Conservation (phyloP, 2,113 vertebrate species). For the Physeter macrocephalus region DNA sequence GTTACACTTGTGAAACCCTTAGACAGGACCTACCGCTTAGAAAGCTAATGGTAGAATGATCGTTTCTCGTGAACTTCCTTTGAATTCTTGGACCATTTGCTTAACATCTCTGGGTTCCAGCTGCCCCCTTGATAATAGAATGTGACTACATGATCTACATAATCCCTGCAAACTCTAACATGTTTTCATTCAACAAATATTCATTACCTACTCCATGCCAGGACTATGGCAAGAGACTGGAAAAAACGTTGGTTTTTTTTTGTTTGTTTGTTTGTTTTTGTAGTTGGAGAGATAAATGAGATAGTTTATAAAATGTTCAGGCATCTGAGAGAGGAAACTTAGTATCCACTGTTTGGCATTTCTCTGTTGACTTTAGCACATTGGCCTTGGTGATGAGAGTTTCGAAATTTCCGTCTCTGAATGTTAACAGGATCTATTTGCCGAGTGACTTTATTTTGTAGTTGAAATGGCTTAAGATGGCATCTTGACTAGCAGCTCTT, state of each 20-base stretch:
- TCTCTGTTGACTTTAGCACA: conserved; percentile 23
- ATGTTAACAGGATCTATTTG: background rate
- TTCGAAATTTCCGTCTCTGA: background rate
- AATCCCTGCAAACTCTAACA: background rate
- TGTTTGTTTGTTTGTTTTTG: no score
- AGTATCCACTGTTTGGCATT: background rate
- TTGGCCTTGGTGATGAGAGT: background rate
- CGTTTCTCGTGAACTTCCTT: background rate
- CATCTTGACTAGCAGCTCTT: background rate
- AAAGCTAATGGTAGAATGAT: background rate
- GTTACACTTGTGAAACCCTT: background rate
- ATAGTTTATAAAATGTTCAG: conserved; percentile 32
- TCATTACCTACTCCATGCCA: background rate
- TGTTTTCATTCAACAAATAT: background rate
- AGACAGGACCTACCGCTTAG: background rate
- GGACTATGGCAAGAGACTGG: background rate
- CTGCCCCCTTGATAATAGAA: background rate
- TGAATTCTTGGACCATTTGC: background rate
- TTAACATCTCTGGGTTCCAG: background rate
- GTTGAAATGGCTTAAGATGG: background rate
- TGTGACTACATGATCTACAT: background rate
- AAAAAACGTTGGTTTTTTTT: background rate
- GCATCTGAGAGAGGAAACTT: background rate
- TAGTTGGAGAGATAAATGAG: conserved; percentile 21
- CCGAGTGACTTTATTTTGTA: background rate